phyloP scores from a whole-genome alignment of 64 coral and sea anemone genomes.

The Catalaphyllia jardinei region DNA sequence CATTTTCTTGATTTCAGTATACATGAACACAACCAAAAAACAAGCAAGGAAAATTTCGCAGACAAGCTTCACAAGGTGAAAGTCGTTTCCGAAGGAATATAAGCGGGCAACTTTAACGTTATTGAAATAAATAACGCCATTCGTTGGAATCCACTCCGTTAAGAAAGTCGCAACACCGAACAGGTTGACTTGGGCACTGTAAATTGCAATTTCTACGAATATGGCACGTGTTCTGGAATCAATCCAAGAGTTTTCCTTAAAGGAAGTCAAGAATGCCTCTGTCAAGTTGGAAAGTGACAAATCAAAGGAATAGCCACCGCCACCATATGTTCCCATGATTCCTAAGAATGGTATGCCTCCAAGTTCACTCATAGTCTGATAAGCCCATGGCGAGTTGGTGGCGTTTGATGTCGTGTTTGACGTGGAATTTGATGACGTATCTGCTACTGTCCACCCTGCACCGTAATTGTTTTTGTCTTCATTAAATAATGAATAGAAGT shows the following conservation, averaged over 20 bases:
- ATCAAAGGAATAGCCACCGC: conserved; percentile 55
- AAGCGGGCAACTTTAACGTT: conserved; percentile 82
- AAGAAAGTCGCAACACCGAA: conserved; percentile 85
- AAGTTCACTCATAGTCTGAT: conserved; percentile 40
- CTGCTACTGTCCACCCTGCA: conserved; percentile 28
- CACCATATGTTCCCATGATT: conserved; percentile 53
- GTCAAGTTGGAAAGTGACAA: conserved; percentile 16
- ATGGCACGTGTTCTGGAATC: conserved; percentile 72
- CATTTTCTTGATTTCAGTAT: conserved; percentile 66
- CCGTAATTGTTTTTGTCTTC: conserved; percentile 59
- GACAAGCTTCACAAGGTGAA: conserved; percentile 30
- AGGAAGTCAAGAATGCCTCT: conserved; percentile 1
- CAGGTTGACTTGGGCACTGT: conserved; percentile 87
- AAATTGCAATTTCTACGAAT: conserved; percentile 85
- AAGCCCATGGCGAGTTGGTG: conserved; percentile 42
- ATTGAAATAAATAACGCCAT: conserved; percentile 76
- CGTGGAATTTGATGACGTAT: conserved; percentile 1
- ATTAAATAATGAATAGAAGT: conserved; percentile 63
- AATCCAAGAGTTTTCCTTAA: conserved; percentile 79
- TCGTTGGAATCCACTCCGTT: conserved; percentile 90
- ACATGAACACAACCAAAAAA: conserved; percentile 69
- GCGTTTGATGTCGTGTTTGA: not conserved
- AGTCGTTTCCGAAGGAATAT: conserved; percentile 50
- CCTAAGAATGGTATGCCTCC: conserved; percentile 47
- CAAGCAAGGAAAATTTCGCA: conserved; percentile 77